Conservation (phyloP, 2,888 invertebrate species). For the Ferrisia virgata region DNA sequence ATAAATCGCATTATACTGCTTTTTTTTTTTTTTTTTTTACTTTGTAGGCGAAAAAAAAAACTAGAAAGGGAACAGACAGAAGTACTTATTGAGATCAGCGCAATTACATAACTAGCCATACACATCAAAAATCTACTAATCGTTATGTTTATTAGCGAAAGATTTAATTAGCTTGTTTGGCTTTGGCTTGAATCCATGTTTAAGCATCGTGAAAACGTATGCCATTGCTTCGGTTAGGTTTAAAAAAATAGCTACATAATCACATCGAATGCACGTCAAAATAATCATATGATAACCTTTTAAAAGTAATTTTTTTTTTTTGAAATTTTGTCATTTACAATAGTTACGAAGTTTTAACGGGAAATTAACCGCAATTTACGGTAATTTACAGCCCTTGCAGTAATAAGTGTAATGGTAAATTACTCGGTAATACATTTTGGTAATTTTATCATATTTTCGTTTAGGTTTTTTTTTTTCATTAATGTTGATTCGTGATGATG, state of each 20-base stretch:
- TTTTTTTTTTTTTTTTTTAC: neutral
- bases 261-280: too few species aligned
- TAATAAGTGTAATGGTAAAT: neutral
- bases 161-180: neutral
- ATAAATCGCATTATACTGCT: neutral
- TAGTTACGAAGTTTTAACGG: too few species aligned
- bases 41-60: neutral
- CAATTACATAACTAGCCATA: neutral
- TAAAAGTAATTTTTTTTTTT: too few species aligned
- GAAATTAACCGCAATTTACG: neutral
- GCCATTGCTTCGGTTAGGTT: neutral
- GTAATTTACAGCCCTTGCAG: neutral
- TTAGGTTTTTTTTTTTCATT: too few species aligned
- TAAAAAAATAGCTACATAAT: too few species aligned
- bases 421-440: too few species aligned
- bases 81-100: conserved; percentile 36
- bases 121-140: neutral
- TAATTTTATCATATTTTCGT: too few species aligned
- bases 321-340: too few species aligned
- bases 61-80: neutral
- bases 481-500: too few species aligned
- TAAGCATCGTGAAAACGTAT: neutral
- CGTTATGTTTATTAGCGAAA: neutral
- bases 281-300: too few species aligned
- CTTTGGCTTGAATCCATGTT: neutral